Conservation (phyloP, 2,113 vertebrate species). For the Turnix velox region DNA sequence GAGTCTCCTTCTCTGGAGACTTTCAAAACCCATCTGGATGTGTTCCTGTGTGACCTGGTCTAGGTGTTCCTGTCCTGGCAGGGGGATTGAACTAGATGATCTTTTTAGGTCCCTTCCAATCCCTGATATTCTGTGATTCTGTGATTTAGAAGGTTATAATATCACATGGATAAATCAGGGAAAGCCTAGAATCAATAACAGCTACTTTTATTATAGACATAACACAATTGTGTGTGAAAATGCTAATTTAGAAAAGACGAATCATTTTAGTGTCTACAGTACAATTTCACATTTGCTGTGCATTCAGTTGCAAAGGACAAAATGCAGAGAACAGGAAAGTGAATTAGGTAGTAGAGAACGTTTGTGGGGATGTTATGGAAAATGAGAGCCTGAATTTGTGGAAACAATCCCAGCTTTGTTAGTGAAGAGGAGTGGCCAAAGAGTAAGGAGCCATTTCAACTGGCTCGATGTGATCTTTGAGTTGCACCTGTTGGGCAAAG, state of each 20-base stretch:
- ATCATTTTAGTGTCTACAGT: not conserved
- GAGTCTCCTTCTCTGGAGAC: too few species aligned
- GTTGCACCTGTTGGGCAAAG: not conserved
- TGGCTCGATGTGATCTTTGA: not conserved
- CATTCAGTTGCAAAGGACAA: not conserved
- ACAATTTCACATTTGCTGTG: not conserved
- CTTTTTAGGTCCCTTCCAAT: too few species aligned
- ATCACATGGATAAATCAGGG: not conserved
- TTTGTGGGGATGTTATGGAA: not conserved
- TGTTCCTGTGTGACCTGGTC: too few species aligned
- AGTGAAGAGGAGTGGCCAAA: not conserved
- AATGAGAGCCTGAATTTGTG: not conserved
- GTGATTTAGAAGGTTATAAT: not conserved
- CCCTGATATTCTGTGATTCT: too few species aligned
- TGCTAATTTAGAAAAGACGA: not conserved
- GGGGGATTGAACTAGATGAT: too few species aligned
- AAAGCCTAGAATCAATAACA: not conserved
- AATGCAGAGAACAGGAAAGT: not conserved
- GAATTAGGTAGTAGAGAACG: not conserved
- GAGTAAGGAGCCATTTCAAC: not conserved
- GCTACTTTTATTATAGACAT: not conserved
- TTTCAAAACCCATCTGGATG: too few species aligned
- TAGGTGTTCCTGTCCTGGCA: too few species aligned
- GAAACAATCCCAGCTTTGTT: not conserved
- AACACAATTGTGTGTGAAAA: not conserved